Evolutionary conservation across 2,888 invertebrate genomes (phyloP), one percentile per base, ranked within the genome.

Genomic region (Lymantria monacha): DNA sequence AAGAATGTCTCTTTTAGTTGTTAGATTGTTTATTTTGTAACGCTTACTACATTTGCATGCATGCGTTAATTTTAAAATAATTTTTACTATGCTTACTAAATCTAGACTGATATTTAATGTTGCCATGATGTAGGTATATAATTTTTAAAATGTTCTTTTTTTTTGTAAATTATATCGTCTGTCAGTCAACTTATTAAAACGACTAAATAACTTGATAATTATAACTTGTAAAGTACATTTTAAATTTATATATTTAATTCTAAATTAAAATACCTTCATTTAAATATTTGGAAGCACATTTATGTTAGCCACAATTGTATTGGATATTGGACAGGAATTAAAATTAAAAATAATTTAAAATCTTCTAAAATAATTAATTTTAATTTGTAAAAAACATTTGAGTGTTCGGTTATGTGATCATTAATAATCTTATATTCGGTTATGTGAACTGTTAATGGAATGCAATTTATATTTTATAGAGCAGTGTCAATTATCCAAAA

Each of bases 281-380:
- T 10, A n/a, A n/a, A 30, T 61, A 63, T 49, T 52, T 70, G 71
- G 71, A 73, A 73, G 72, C 72, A 71, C 73, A 63, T 66, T 65
- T 52, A 66, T 56, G 13, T 49, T 53, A 54, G 49, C 30, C 46
- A 48, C 11, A 42, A 46, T 49, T 53, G 45, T 46, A 45, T 43
- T 46, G 55, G 44, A 58, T 51, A 63, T 49, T 49, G 48, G 48
- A 54, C 60, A 56, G 10, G 30, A n/a, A n/a, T n/a, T n/a, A n/a
- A n/a, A n/a, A n/a, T n/a, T n/a, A n/a, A n/a, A n/a, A n/a, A n/a
- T n/a, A n/a, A n/a, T n/a, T n/a, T n/a, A n/a, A n/a, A n/a, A n/a
- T n/a, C n/a, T n/a, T n/a, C n/a, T n/a, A n/a, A n/a, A n/a, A n/a
- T n/a, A n/a, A n/a, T n/a, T n/a, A n/a, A n/a, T n/a, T n/a, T n/a